These are phyloP conservation scores for Drosophila kohkoa DNA, from an alignment of 1,140 invertebrate species.

Conservation along the genomic window DNA sequence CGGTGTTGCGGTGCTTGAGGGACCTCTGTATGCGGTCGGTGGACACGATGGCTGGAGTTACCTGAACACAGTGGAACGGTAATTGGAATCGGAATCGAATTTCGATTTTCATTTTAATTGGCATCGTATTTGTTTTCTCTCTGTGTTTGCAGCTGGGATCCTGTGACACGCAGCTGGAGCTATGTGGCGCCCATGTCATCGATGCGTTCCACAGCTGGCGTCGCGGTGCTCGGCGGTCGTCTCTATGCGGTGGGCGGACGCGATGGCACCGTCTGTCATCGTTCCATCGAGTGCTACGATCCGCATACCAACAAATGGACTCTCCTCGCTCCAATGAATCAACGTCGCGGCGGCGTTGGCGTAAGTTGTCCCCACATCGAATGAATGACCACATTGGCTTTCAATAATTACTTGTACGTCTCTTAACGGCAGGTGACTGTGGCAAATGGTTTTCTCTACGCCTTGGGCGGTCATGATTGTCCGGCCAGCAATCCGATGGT, in stretches of 20 bases:
- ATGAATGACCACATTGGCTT: too few relatives aligned
- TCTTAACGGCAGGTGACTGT: slow-evolving; percentile 88
- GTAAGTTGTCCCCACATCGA: slow-evolving; percentile 66
- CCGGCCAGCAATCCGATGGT: slow-evolving; percentile 93
- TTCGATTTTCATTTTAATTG: neutral
- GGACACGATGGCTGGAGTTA: slow-evolving; percentile 98
- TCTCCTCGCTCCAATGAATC: slow-evolving; percentile 94
- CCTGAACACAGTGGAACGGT: slow-evolving; percentile 95
- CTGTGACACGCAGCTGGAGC: slow-evolving; percentile 93
- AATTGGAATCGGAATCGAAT: neutral
- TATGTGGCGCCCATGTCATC: slow-evolving; percentile 95
- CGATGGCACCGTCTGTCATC: slow-evolving; percentile 95
- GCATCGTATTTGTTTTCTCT: neutral
- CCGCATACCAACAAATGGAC: slow-evolving; percentile 96
- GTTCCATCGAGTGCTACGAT: slow-evolving; percentile 97
- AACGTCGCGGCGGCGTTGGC: slow-evolving; percentile 95
- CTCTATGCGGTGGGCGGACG: slow-evolving; percentile 97
- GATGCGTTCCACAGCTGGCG: slow-evolving; percentile 94
- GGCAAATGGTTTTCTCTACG: slow-evolving; percentile 93
- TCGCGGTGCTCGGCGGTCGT: slow-evolving; percentile 93
- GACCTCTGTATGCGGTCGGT: slow-evolving; percentile 96
- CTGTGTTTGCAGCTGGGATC: slow-evolving; percentile 90
- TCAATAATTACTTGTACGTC: too few relatives aligned
- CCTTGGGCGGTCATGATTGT: slow-evolving; percentile 95
- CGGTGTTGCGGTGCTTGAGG: slow-evolving; percentile 94